Evolutionary conservation across 2,797 vertebrate genomes (phyloP), one percentile per base, ranked within the genome.

Genomic region (Clamator glandarius): DNA sequence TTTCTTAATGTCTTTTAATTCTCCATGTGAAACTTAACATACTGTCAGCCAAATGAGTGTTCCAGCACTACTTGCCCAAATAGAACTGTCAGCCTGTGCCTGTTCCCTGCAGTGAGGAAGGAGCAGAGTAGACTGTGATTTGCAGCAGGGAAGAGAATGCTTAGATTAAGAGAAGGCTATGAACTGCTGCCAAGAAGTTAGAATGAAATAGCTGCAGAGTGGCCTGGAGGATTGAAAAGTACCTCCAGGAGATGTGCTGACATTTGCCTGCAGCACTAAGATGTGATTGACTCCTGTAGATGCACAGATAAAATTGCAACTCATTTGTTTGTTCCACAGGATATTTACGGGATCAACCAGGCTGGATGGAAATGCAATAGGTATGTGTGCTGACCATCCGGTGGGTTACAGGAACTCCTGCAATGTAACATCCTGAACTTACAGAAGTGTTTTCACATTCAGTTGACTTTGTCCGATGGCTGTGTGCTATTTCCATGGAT

Each of bases 401-500:
- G n/a, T 25, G 78, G 48, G 36, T 17, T 25, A 24, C 61, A 64
- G n/a, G 39, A 72, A 4, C 46, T 58, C 29, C 41, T 82, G 78
- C 26, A 4, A 4, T 50, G 26, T 68, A 51, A 33, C 17, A 12
- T 41, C 66, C 67, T 58, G 72, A 78, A 44, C 76, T 95, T 50
- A 87, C 23, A 39, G 55, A 42, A 28, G 61, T 23, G 35, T 95
- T 75, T 92, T 80, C 62, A 78, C 11, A 48, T 94, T 73, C 95
- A 99, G 99, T 99, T 96, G 99, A 99, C 97, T 99, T 99, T 96
- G 99, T 99, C 93, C 98, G 98, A 9, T 99, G 99, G 99, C 96
- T 99, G 66, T 99, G 99, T 16, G 99, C 98, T 0, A 99, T 99
- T 57, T 99, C 99, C 70, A 99, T 99, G 99, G 99, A 99, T 7